Conservation (phyloP, 2,888 invertebrate species). For the Chrysolina haemoptera region DNA sequence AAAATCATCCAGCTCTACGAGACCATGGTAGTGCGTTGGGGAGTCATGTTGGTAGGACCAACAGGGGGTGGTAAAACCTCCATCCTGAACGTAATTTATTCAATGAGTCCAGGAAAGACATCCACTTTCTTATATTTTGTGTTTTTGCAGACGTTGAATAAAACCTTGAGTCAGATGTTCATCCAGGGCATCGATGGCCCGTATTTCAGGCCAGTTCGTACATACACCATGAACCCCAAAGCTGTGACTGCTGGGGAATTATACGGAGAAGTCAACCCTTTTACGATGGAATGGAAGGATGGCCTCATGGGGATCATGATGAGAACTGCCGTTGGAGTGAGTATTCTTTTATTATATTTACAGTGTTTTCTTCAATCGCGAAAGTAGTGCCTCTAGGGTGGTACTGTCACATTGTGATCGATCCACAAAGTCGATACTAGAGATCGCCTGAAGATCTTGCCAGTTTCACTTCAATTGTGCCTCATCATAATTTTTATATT, state of each 20-base stretch:
- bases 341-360: conserved; percentile 1
- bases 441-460: too few relatives aligned
- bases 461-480: too few relatives aligned
- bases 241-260: conserved; percentile 89
- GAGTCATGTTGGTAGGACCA: conserved; percentile 93
- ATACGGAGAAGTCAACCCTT: conserved; percentile 88
- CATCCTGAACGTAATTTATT: conserved; percentile 76
- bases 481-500: too few relatives aligned
- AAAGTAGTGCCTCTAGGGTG: too few relatives aligned
- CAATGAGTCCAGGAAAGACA: not conserved
- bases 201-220: conserved; percentile 81
- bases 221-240: conserved; percentile 90
- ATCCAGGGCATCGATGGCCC: conserved; percentile 75
- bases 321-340: conserved; percentile 74
- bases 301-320: conserved; percentile 84
- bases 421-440: too few relatives aligned
- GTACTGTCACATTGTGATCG: too few relatives aligned
- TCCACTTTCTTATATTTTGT: not conserved
- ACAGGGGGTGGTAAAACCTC: conserved; percentile 91
- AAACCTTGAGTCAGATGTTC: conserved; percentile 78
- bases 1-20: conserved; percentile 91
- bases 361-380: too few relatives aligned
- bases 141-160: conserved; percentile 76
- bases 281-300: conserved; percentile 92
- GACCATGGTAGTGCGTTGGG: conserved; percentile 92